phyloP scores from a whole-genome alignment of 2,113 vertebrate genomes.

The Bubo bubo region DNA sequence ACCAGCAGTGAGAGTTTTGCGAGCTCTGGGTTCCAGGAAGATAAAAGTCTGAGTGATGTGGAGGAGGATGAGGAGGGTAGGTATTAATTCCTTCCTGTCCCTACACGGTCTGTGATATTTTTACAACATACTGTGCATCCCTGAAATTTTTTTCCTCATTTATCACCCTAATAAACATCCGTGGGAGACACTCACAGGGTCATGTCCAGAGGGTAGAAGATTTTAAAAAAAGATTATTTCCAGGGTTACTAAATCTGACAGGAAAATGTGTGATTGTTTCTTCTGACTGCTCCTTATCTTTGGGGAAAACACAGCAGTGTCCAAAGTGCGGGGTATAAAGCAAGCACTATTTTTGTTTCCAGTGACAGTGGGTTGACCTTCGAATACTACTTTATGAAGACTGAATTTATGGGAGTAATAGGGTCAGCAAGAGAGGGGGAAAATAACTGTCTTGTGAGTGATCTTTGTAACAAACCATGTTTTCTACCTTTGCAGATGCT shows the following conservation, averaged over 20 bases:
- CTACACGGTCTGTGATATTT: conserved; percentile 70
- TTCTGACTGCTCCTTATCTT: conserved; percentile 62
- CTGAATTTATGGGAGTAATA: conserved; percentile 5
- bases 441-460: not conserved
- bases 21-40: conserved; percentile 81
- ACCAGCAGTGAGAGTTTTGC: conserved; percentile 75
- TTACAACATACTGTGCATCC: conserved; percentile 74
- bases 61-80: conserved; percentile 82
- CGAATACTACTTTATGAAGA: conserved; percentile 18
- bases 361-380: conserved; percentile 53
- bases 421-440: not conserved
- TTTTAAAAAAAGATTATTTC: conserved; percentile 79
- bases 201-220: conserved; percentile 73
- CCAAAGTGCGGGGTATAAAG: not conserved
- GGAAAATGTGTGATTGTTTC: conserved; percentile 68
- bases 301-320: conserved; percentile 48
- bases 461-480: not conserved
- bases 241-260: conserved; percentile 76
- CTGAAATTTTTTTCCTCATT: conserved; percentile 77
- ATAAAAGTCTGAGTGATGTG: conserved; percentile 77
- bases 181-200: conserved; percentile 71
- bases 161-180: conserved; percentile 82
- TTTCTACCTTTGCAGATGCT: conserved; percentile 56
- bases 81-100: conserved; percentile 79
- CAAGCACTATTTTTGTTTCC: conserved; percentile 44